These are phyloP conservation scores for Autographa gamma DNA, from an alignment of 2,888 invertebrate species.

Conservation along the genomic window DNA sequence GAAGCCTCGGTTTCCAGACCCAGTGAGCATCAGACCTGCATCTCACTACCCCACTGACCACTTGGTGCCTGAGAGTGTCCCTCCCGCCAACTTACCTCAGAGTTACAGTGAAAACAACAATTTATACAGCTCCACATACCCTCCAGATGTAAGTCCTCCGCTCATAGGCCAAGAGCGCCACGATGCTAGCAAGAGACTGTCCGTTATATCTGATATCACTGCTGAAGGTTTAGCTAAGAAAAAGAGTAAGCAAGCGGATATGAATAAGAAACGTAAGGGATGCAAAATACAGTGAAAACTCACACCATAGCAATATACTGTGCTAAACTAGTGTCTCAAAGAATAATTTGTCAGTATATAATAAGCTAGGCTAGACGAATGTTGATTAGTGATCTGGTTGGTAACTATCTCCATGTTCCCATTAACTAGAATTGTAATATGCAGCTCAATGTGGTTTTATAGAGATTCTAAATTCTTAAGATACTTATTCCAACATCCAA, in stretches of 20 bases:
- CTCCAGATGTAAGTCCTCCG: conserved; percentile 67
- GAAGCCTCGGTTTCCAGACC: conserved; percentile 86
- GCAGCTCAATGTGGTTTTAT: conserved; percentile 31
- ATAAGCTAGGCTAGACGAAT: conserved; percentile 12
- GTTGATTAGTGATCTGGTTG: conserved; percentile 19
- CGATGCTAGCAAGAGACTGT: conserved; percentile 79
- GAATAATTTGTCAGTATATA: conserved; percentile 21
- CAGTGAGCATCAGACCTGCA: conserved; percentile 83
- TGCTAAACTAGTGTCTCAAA: background rate
- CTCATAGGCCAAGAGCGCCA: conserved; percentile 61
- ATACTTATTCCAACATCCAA: background rate
- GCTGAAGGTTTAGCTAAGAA: conserved; percentile 83
- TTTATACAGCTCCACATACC: conserved; percentile 78
- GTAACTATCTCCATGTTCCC: conserved; percentile 18
- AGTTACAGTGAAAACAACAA: conserved; percentile 85
- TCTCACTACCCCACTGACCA: conserved; percentile 83
- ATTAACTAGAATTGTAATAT: conserved; percentile 8
- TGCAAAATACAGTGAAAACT: conserved; percentile 81
- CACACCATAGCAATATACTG: background rate
- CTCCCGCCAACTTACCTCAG: conserved; percentile 71
- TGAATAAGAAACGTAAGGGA: conserved; percentile 82
- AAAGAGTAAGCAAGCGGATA: conserved; percentile 79
- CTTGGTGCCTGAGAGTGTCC: conserved; percentile 60
- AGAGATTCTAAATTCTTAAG: background rate
- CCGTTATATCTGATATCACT: conserved; percentile 85